phyloP scores from a whole-genome alignment of 2,797 vertebrate genomes.

The Novumbra hubbsi region DNA sequence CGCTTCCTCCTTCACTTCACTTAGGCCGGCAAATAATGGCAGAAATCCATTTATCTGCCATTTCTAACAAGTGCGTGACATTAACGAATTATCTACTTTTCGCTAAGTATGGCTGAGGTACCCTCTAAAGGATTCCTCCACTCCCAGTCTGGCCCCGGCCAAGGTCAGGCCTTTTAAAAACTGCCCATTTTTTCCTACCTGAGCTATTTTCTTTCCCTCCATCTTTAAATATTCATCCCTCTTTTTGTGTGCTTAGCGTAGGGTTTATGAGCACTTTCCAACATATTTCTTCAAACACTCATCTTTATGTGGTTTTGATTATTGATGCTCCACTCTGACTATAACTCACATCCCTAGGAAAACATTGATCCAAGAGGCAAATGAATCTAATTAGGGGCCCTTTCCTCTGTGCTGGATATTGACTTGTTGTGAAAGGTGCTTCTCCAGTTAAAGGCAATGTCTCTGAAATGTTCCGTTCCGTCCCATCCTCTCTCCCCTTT shows the following conservation, averaged over 20 bases:
- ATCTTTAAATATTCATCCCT: conserved; percentile 85
- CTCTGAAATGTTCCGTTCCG: conserved; percentile 67
- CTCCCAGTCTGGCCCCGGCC: conserved; percentile 50
- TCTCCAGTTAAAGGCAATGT: conserved; percentile 74
- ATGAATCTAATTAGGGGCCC: conserved; percentile 81
- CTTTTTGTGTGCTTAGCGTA: conserved; percentile 63
- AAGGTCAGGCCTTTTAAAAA: conserved; percentile 81
- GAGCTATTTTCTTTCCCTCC: conserved; percentile 70
- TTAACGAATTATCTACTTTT: conserved; percentile 86
- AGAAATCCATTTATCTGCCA: conserved; percentile 88
- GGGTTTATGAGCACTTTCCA: conserved; percentile 77
- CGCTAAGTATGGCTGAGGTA: conserved; percentile 83
- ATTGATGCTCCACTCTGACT: conserved; percentile 78
- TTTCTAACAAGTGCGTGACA: conserved; percentile 86
- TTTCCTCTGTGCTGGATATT: conserved; percentile 77
- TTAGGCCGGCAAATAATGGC: conserved; percentile 84
- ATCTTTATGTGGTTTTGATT: conserved; percentile 83
- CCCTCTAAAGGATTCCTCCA: conserved; percentile 79
- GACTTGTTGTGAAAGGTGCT: conserved; percentile 80
- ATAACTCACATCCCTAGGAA: conserved; percentile 76
- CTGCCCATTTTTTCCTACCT: conserved; percentile 53
- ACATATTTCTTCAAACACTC: conserved; percentile 77
- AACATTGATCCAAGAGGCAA: conserved; percentile 80
- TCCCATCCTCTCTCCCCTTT: conserved; percentile 60
- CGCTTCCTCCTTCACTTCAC: conserved; percentile 84